Evolutionary conservation across 2,888 invertebrate genomes (phyloP).

Genomic region (Augochlorella aurata): DNA sequence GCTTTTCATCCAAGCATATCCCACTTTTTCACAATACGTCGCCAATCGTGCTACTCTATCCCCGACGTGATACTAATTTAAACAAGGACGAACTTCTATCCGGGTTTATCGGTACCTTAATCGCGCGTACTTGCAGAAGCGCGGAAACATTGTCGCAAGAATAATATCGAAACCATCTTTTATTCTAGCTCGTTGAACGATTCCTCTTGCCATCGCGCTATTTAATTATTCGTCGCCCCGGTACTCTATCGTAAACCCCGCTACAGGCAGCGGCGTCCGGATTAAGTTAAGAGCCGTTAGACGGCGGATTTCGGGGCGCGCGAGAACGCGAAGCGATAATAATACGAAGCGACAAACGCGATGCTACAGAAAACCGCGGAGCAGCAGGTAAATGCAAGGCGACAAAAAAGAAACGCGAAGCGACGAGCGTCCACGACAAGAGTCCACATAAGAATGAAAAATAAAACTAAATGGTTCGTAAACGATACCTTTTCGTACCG

Average conservation of each 20-base stretch:
- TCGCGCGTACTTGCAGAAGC: too few species aligned
- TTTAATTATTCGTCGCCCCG: not conserved
- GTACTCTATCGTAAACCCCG: not conserved
- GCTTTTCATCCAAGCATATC: not conserved
- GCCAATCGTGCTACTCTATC: not conserved
- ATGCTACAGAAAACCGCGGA: too few species aligned
- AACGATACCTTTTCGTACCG: conserved; percentile 29
- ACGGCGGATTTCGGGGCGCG: too few species aligned
- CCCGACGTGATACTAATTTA: not conserved
- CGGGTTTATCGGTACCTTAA: not conserved
- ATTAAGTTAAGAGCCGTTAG: too few species aligned
- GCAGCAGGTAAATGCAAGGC: too few species aligned
- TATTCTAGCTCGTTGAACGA: not conserved
- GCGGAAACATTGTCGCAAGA: too few species aligned
- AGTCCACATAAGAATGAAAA: not conserved
- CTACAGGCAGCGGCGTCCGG: not conserved
- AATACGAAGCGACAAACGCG: too few species aligned
- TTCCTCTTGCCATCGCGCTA: not conserved
- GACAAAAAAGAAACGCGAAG: too few species aligned
- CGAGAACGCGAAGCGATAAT: too few species aligned
- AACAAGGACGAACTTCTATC: not conserved
- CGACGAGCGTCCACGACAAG: not conserved
- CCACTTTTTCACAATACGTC: not conserved
- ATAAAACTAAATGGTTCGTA: not conserved
- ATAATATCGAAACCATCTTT: not conserved